Conservation (phyloP, 2,888 invertebrate genomes). For the Carpatolechia fugitivella region DNA sequence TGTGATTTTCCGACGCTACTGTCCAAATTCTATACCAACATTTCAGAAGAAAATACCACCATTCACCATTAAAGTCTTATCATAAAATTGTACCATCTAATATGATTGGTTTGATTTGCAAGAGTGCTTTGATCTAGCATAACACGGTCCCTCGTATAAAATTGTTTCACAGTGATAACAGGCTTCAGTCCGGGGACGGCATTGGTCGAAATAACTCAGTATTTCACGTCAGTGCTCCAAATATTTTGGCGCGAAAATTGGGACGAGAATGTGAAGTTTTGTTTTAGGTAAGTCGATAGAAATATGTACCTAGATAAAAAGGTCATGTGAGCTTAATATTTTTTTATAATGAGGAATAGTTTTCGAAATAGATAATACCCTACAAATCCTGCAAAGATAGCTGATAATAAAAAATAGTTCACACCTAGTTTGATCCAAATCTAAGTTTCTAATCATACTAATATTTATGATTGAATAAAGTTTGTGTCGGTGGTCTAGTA, state of each 20-base stretch:
- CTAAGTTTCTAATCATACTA: no score
- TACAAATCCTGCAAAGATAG: no score
- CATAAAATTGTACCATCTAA: background rate
- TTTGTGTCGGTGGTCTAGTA: no score
- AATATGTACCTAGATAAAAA: background rate
- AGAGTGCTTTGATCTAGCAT: background rate
- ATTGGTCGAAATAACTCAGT: background rate
- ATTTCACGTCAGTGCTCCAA: background rate
- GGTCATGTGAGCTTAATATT: no score
- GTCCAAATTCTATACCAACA: no score
- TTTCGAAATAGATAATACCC: no score
- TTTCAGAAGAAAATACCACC: no score
- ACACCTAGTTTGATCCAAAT: no score
- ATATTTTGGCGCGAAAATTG: constrained; percentile 1
- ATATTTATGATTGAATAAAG: no score
- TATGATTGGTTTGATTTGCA: background rate
- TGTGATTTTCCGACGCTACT: no score
- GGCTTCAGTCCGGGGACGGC: background rate
- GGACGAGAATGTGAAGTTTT: background rate
- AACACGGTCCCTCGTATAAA: background rate
- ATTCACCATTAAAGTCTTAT: background rate
- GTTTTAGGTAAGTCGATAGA: background rate
- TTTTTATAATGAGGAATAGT: no score
- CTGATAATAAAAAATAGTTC: no score
- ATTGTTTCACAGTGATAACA: background rate